Evolutionary conservation across 2,888 invertebrate genomes (phyloP), one percentile per base, ranked within the genome.

Genomic region (Hypolimnas misippus): DNA sequence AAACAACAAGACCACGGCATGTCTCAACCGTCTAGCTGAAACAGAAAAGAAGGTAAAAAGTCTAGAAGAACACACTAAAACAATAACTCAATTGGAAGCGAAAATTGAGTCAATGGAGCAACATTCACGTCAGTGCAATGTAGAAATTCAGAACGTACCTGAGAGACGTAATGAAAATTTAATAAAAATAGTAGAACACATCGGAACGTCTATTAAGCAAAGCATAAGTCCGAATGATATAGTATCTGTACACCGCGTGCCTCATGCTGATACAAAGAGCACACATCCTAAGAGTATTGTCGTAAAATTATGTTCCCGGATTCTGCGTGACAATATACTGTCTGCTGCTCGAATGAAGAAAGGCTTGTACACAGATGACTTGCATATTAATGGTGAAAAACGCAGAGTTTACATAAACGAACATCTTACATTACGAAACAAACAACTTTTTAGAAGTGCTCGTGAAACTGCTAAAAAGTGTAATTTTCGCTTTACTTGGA

Each of bases 91-190:
- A 31, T 16, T 46, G 10, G 52, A 63, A 62, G 29, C 21, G 6
- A 55, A 55, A 44, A 62, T 67, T 17, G 56, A 53, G 4, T 21
- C 35, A 29, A 58, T 68, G 59, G 68, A 68, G 38, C 68, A 68
- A 16, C 65, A 65, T 12, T 58, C 63, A 0, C 31, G 68, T 14
- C 52, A 44, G 6, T 59, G 53, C 12, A 67, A 67, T 33, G 46
- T 68, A 17, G 63, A 68, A 58, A 68, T 68, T 3, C 51, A 35
- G 12, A 68, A 68, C 29, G 12, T 68, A 19, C 68, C 67, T n/a
- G 67, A 67, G 16, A 52, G 46, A 16, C 52, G 53, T 19, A 21
- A 42, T 33, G 62, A 62, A 44, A 62, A 62, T 16, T 25, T 62
- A 5, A 14, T 44, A 14, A 42, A 35, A 5, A 44, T 56, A 31